Evolutionary conservation across 2,888 invertebrate species (phyloP), one percentile per base, ranked within the genome.

Genomic region (Apamea crenata): DNA sequence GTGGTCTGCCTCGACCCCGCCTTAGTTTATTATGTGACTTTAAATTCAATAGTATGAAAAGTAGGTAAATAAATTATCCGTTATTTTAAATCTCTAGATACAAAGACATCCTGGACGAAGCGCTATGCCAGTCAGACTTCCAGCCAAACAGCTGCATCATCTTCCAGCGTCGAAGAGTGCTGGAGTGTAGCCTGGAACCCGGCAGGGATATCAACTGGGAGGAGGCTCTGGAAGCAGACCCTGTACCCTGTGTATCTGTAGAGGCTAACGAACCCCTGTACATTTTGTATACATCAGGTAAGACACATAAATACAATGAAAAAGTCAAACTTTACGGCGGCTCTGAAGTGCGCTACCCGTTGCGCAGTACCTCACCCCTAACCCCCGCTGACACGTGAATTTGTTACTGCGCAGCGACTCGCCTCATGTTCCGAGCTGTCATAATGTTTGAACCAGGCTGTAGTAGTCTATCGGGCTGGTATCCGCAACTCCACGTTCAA

Each of bases 211-310:
- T 98, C 53, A 97, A 98, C 76, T 99, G 99, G 99, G 97, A 98
- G 5, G 98, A 98, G 36, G 98, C 98, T 0, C 89, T 99, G 78
- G 95, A 97, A 81, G 97, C 98, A 0, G 97, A 97, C 7, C 98
- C 98, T 0, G 98, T 98, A 74, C 98, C 98, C 2, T 99, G 99
- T 92, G 98, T 99, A 0, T 97, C 99, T 0, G 98, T 99, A 0
- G 98, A 98, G 90, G 98, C 99, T 1, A 99, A 98, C 90, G 98
- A 99, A 90, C 99, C 99, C 0, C 95, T 99, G 18, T 99, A 99
- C 91, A 98, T 99, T 82, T 97, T 99, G 8, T 99, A 99, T 93
- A 99, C 99, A 0, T 99, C 99, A 5, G 99, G 99, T 97, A 86
- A 89, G 87, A n/a, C 10, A 36, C 18, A 65, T 25, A 18, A 29